Percentiles rank a stretch among this genome's conserved stretches.
Conservation (phyloP, 2,113 vertebrate genomes). For the Stercorarius parasiticus region DNA sequence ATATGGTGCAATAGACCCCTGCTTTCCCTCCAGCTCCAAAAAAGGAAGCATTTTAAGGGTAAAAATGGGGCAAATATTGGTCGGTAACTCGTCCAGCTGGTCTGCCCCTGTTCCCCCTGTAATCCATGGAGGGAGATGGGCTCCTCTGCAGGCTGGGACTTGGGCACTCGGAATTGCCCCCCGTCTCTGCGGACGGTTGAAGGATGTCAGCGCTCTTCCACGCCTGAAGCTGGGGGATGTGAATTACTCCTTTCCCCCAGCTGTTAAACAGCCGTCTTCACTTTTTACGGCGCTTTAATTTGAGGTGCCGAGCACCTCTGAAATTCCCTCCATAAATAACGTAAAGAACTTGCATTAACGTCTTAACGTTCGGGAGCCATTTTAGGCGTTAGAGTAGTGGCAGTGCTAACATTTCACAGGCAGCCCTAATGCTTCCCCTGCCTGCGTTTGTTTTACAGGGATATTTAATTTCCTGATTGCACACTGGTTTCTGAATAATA, state of each 20-base stretch:
- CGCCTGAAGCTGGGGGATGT: background rate
- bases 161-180: background rate
- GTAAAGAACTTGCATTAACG: background rate
- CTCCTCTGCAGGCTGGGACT: background rate
- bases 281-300: background rate
- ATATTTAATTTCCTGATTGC: background rate
- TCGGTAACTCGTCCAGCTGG: background rate
- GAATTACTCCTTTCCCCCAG: background rate
- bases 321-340: background rate
- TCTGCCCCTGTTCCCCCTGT: background rate
- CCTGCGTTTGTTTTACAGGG: background rate
- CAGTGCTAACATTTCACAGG: background rate
- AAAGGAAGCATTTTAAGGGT: background rate
- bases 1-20: background rate
- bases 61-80: background rate
- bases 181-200: background rate
- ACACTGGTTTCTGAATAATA: background rate
- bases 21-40: background rate
- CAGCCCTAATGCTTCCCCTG: background rate
- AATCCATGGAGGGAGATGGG: background rate
- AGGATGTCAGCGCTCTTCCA: background rate
- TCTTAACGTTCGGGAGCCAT: background rate
- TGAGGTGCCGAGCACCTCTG: background rate
- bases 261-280: background rate
- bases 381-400: background rate